Evolutionary conservation across 2,888 invertebrate genomes (phyloP), one percentile per base, ranked within the genome.

Genomic region (Dichetophora obliterata): DNA sequence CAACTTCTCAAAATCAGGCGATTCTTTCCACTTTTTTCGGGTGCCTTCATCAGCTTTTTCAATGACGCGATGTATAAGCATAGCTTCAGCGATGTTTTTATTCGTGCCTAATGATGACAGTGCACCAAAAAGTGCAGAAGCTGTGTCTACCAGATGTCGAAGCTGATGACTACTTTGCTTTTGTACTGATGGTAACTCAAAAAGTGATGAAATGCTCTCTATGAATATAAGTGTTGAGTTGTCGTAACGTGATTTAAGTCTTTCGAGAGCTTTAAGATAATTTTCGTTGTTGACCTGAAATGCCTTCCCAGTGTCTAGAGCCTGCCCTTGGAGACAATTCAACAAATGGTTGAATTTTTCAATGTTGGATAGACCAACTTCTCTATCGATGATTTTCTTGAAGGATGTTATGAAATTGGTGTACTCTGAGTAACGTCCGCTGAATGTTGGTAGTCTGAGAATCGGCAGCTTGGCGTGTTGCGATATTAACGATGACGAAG

Each of bases 221-320:
- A 79, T 43, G 31, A 80, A 78, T 1, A 80, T 78, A 11, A 76
- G 68, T 14, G 78, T 77, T 27, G 63, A 27, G 14, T 79, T 78
- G 57, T 80, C 80, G 14, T 77, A 79, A 14, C 73, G 66, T 22
- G 66, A 73, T 22, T 76, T 75, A 0, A 79, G 50, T 37, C 37
- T 37, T 6, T 37, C 37, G 37, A 37, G 3, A 1, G 37, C 37
- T 8, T 37, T 37, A 37, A 63, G 59, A 22, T 80, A 80, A 34
- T 80, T 77, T 22, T 80, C 78, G 5, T 76, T 70, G 3, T 78
- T 75, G 11, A 79, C 69, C 31, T 77, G 78, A 11, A 80, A 79
- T 0, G 72, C 75, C 31, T 75, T 75, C 6, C 77, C 70, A 11
- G 80, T 77, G 3, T 74, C 73, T 5, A 80, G 43, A 0, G 80